phyloP scores from a whole-genome alignment of 1,140 invertebrate species.

The Zaprionus gabonicus region DNA sequence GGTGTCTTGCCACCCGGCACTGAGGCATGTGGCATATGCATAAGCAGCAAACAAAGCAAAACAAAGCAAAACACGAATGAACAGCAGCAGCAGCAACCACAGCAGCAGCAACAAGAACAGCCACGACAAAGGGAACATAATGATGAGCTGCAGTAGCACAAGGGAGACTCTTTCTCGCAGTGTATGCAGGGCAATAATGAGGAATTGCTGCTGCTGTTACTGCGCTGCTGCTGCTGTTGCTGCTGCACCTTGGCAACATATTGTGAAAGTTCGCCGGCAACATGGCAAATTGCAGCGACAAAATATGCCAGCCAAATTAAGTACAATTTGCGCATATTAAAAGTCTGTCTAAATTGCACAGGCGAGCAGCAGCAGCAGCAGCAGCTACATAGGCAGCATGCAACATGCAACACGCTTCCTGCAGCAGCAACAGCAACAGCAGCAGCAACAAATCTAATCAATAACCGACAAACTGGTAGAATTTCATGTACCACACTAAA shows the following conservation, averaged over 20 bases:
- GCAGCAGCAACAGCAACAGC: constrained; percentile 35
- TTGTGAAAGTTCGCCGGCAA: constrained; percentile 67
- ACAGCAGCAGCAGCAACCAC: constrained; percentile 16
- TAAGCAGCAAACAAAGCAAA: constrained; percentile 72
- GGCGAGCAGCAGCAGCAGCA: constrained; percentile 46
- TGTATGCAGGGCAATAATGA: constrained; percentile 17
- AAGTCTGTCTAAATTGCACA: constrained; percentile 73
- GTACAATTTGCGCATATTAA: constrained; percentile 81
- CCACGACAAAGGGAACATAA: constrained; percentile 40
- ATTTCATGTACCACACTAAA: constrained; percentile 82
- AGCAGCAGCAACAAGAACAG: constrained; percentile 17
- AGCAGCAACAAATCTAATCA: constrained; percentile 74
- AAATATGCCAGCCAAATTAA: constrained; percentile 78
- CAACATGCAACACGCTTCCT: constrained; percentile 51
- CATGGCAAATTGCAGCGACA: constrained; percentile 69
- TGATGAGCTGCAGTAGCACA: constrained; percentile 28
- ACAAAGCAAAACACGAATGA: constrained; percentile 45
- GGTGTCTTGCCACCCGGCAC: not conserved
- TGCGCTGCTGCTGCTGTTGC: not conserved
- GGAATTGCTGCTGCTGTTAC: constrained; percentile 27
- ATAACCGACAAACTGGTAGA: constrained; percentile 82
- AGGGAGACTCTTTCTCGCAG: not conserved
- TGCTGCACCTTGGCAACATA: constrained; percentile 61
- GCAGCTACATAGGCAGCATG: constrained; percentile 23
- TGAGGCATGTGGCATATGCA: constrained; percentile 65